Evolutionary conservation across 1,140 invertebrate genomes (phyloP), one percentile per base, ranked within the genome.

Genomic region (Orussus abietinus): DNA sequence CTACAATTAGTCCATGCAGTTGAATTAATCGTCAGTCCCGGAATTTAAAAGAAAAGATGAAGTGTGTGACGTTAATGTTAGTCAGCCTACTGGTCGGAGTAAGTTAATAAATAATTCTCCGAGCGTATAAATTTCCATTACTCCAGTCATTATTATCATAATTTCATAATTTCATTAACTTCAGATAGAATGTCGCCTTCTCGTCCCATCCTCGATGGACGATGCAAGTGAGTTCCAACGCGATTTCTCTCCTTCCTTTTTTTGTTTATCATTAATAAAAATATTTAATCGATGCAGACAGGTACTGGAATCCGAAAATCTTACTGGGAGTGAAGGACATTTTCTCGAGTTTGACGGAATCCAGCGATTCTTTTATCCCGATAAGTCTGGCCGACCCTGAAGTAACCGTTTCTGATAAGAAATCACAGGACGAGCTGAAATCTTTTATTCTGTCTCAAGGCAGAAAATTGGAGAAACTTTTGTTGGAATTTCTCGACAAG

Each of bases 391-490:
- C n/a, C n/a, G 22, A 25, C 22, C n/a, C n/a, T 25, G 22, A 25
- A 25, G 6, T n/a, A 25, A 25, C n/a, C n/a, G n/a, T n/a, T n/a
- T n/a, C n/a, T n/a, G n/a, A 34, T 34, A 34, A 34, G 5, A 11
- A 34, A 34, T 17, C 20, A 17, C 6, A 17, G 7, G 14, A 34
- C 11, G 15, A 20, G 5, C 36, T n/a, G 19, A 25, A 10, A 10
- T 26, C 9, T 1, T 25, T 25, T 28, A 11, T n/a, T 26, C 10
- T 30, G 5, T 31, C 26, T 7, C 21, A 12, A 17, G 3, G 0
- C 32, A 20, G 46, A 22, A 14, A 41, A 28, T 18, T 45, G 5
- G 42, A 45, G 4, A 45, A 19, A 9, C 2, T 32, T 18, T 15
- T 38, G 10, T 17, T 29, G 17, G 19, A 45, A 10, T 21, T 22